Base-by-base conservation (phyloP, 1,140 invertebrate genomes). In the Prorops nasuta region DNA sequence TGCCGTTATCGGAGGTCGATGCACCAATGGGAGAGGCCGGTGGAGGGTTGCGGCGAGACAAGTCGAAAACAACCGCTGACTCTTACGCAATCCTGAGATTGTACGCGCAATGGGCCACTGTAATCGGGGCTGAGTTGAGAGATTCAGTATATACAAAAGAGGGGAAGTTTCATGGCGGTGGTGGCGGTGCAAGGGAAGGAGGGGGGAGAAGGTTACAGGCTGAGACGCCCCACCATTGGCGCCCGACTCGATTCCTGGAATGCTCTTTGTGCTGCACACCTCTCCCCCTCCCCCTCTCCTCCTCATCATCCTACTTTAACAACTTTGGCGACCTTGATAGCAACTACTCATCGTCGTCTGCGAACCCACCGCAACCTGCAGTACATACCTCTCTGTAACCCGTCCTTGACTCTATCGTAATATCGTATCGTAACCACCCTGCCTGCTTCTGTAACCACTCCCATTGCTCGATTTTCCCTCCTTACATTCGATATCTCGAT, bases 261-360 rank as follows among this genome's bases (percentile, higher is more conserved):
- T 70, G 68, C 67, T 73, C 71, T 72, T 73, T 75, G 69, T 72
- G 64, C 58, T 58, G 58, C 58, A 52, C 37, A 56, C 51, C 52
- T 44, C 39, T 49, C 37, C 35, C 47, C 46, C 47, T 41, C 34
- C 34, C 28, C 37, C 19, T 10, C 46, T 41, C 51, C 43, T 32
- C 51, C 35, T 44, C 32, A 35, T 45, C 53, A 12, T 22, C 3
- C 36, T n/a, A n/a, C 9, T 12, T 46, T 37, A 17, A 3, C 35
- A 36, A 3, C 12, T 43, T 40, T 22, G 59, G 55, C 63, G 66
- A 64, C 67, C 67, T 70, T 70, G 63, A 67, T 64, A 62, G 52
- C 51, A 56, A 56, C 45, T 51, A 54, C 54, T 55, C 50, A 43
- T 51, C 46, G 61, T 52, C 51, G 52, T 49, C 48, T 44, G 39